Evolutionary conservation across 2,113 vertebrate genomes (phyloP), one percentile per base, ranked within the genome.

Genomic region (Colinus virginianus): DNA sequence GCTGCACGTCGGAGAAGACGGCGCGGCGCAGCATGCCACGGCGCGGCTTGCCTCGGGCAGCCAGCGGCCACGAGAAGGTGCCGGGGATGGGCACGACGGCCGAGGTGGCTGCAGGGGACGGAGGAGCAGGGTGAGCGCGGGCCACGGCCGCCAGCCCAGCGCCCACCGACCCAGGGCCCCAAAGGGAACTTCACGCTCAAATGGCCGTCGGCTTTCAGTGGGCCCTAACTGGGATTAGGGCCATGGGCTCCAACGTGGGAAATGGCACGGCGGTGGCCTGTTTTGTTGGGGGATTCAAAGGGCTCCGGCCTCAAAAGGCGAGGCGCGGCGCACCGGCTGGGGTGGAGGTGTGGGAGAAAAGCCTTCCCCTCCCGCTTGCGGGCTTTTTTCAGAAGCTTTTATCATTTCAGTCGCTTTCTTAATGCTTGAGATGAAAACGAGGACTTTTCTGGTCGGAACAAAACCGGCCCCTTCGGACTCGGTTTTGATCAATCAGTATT

Each of bases 1-100:
- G 98, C 95, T 99, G 99, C 61, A 99, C 98, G 13, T 99, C 99
- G 0, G 99, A 99, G 98, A 99, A 99, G 48, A 99, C 99, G 0
- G 99, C 99, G 1, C 99, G 97, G 5, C 99, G 98, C 43, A 99
- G 97, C 99, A 99, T 99, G 20, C 99, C 99, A 2, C 99, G 96
- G 62, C 99, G 98, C 25, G 99, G 99, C 92, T 99, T 99, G 46
- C 99, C 99, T 1, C 99, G 97, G 18, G 98, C 98, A 0, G 98
- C 98, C 86, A 99, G 97, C 0, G 99, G 99, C 99, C 99, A 99
- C 2, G 99, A 99, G 96, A 99, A 99, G 0, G 99, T 99, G 36
- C 99, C 99, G 0, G 99, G 99, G 76, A 99, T 99, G 18, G 99
- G 99, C 45, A 99, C 98, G 56, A 99, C 98, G 2, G 98, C 97